Conservation (phyloP, 2,797 vertebrate species). For the Sebastes matsubarae region DNA sequence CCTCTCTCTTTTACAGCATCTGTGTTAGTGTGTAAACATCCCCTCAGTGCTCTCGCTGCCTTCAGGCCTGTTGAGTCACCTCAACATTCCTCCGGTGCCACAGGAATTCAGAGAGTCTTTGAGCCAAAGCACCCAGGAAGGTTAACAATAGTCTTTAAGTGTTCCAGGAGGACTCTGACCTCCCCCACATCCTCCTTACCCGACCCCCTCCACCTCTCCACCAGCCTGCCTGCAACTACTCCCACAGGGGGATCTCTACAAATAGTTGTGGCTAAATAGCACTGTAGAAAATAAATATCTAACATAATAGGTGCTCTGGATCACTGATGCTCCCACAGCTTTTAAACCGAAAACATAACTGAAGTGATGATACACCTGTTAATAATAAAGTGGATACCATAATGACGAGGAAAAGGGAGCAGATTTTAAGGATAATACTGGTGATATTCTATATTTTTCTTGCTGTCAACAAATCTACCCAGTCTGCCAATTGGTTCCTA, state of each 20-base stretch:
- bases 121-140: constrained; percentile 2
- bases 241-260: background rate
- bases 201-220: background rate
- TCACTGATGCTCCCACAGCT: background rate
- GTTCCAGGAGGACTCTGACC: background rate
- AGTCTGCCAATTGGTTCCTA: too few species aligned
- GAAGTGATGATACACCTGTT: background rate
- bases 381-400: background rate
- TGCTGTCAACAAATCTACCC: too few species aligned
- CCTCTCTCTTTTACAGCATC: background rate
- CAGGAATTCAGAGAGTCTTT: constrained; percentile 39
- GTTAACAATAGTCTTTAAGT: constrained; percentile 19
- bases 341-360: background rate
- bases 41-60: background rate
- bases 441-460: too few species aligned
- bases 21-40: constrained; percentile 25
- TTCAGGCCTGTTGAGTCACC: constrained; percentile 25
- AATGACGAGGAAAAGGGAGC: too few species aligned
- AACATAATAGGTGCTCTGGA: background rate
- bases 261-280: background rate
- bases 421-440: background rate
- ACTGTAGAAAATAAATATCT: background rate
- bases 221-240: background rate
- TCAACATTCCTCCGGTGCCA: constrained; percentile 49
- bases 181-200: background rate